Base-by-base conservation (phyloP, 2,113 vertebrate species). In the Tupaia tana region DNA sequence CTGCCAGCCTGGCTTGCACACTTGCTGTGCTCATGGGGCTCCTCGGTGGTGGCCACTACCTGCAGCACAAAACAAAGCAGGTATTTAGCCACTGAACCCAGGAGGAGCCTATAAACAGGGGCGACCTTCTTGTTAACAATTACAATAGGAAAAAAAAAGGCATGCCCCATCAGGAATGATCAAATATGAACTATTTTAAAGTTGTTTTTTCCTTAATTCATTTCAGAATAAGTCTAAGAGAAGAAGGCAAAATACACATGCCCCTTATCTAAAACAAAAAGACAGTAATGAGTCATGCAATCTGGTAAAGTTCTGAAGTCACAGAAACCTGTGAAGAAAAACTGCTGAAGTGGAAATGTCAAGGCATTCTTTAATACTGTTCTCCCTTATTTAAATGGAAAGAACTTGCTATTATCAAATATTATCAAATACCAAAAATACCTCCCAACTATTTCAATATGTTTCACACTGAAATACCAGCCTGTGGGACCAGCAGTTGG, bases 61-160 rank as follows among this genome's bases (percentile, higher is more conserved):
- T 98, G 86, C 67, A 34, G 25, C 4, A n/a, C 67, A 96, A 89
- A 84, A 96, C 29, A 95, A 93, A 98, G 94, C 69, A n/a, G 80
- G 79, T 24, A 7, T 2, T 98, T 96, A 98, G 89, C 77, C 59
- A 86, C 54, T 83, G 90, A 77, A 9, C 77, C 84, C 89, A 43
- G 12, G 14, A 59, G 93, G 91, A 84, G 73, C 69, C 24, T 24
- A 0, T 7, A n/a, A 86, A 74, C 11, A 6, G 34, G 16, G 27
- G 15, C n/a, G 43, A 59, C 24, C 0, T 25, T 75, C 61, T 66
- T 69, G 11, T 88, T 85, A 69, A 34, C 11, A 59, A 84, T 52
- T 89, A 74, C 34, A 43, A 43, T 10, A 74, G 63, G 0, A n/a
- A 20, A 54, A 71, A 70, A n/a, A 88, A 54, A 24, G 0, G 13